Conservation (phyloP, 2,797 vertebrate species). For the Dipus sagitta region DNA sequence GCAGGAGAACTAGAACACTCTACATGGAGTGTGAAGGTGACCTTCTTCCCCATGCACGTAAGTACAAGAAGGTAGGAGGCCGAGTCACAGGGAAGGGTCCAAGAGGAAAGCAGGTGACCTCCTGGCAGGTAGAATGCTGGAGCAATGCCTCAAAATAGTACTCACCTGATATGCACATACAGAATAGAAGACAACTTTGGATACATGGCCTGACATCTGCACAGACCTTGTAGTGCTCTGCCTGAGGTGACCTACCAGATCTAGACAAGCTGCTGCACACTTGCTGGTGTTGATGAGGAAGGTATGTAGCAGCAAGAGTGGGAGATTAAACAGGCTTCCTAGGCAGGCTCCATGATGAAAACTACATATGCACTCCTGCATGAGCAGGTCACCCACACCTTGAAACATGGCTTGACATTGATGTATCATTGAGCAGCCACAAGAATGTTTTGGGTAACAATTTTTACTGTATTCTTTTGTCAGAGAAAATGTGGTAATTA, state of each 20-base stretch:
- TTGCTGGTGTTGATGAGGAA: background rate
- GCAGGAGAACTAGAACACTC: background rate
- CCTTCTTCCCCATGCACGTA: background rate
- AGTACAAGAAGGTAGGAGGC: background rate
- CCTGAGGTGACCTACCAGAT: background rate
- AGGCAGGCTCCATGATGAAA: background rate
- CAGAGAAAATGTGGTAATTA: no score
- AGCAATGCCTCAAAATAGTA: background rate
- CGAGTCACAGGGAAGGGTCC: background rate
- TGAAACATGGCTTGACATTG: no score
- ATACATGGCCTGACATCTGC: background rate
- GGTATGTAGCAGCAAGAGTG: background rate
- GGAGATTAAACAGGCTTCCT: background rate
- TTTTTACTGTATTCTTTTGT: no score
- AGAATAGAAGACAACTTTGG: background rate
- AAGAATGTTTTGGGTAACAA: no score
- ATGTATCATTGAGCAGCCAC: no score
- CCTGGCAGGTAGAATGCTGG: no score
- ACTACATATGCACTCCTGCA: no score
- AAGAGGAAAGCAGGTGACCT: background rate
- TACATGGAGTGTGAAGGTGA: background rate
- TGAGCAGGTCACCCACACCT: background rate
- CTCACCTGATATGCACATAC: background rate
- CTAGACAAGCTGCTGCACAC: no score
- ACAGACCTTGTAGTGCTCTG: no score